Conservation (phyloP, 2,113 vertebrate species). For the Sclerurus mexicanus region DNA sequence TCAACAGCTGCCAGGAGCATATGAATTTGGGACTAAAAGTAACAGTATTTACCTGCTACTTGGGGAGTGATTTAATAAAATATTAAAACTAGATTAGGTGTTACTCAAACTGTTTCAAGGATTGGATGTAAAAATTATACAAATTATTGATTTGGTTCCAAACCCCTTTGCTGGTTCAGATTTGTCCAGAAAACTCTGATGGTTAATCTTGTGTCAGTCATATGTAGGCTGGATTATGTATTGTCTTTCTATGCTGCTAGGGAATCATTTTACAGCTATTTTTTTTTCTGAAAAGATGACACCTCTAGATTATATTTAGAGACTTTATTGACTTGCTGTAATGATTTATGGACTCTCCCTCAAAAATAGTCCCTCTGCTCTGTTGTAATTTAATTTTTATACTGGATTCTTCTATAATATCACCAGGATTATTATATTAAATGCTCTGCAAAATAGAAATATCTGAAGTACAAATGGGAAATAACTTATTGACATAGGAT, state of each 20-base stretch:
- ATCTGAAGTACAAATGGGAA: background rate
- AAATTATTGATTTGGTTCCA: background rate
- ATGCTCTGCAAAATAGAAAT: background rate
- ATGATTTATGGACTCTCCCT: background rate
- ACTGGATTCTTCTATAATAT: background rate
- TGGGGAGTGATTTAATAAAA: background rate
- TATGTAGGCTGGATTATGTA: background rate
- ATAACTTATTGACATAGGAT: background rate
- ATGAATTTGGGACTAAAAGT: background rate
- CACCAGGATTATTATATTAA: background rate
- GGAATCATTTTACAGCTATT: background rate
- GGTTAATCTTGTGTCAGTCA: background rate
- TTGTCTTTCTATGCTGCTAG: background rate
- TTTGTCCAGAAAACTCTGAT: background rate
- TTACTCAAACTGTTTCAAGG: background rate
- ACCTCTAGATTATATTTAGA: background rate
- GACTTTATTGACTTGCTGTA: background rate
- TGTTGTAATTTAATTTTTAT: background rate
- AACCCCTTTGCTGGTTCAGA: background rate
- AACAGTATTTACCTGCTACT: background rate
- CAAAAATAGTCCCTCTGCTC: background rate
- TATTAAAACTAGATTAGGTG: background rate
- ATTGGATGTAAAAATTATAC: background rate
- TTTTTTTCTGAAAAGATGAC: background rate
- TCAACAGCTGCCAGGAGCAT: background rate